Base-by-base conservation (phyloP, 2,113 vertebrate species). In the Furnarius figulus region DNA sequence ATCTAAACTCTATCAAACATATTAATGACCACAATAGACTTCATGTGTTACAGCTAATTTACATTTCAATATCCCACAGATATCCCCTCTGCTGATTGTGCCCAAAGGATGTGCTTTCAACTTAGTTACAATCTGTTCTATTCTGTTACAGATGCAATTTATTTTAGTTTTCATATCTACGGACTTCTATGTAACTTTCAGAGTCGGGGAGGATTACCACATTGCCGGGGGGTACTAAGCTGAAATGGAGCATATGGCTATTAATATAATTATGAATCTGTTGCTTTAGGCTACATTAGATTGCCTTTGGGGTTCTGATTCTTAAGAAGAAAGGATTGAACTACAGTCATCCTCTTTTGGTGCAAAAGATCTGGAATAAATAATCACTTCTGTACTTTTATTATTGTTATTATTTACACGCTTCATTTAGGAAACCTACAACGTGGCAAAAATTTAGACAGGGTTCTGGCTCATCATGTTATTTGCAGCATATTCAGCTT, bases 241-340 rank as follows among this genome's bases (percentile, higher is more conserved):
- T 74, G 75, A 96, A 96, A 93, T 67, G 61, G 46, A 96, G 55
- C 92, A 96, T 96, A 93, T 88, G 95, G 93, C 63, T 91, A 74
- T 95, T 96, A 95, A 96, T 94, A 90, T 86, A 71, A 87, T 53
- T 92, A 88, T 90, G 85, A 92, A 90, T 93, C 78, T 88, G 13
- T 79, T 90, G 79, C 95, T 96, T 93, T 74, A 89, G 95, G 95
- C 93, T 88, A 77, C 72, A 17, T 63, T 52, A 28, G 53, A 66
- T 71, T 96, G 92, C 87, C 95, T 94, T 94, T 70, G 71, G 92
- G 82, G 18, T 86, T 87, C 90, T 50, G 6, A 46, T 83, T 94
- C 92, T 86, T 61, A 31, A 95, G 92, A 96, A 95, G 67, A 96
- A 93, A 94, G 72, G 35, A 65, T 3, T 96, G 87, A 92, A 93